Conservation (phyloP, 2,888 invertebrate species). For the Disparrhopalites patrizii region DNA sequence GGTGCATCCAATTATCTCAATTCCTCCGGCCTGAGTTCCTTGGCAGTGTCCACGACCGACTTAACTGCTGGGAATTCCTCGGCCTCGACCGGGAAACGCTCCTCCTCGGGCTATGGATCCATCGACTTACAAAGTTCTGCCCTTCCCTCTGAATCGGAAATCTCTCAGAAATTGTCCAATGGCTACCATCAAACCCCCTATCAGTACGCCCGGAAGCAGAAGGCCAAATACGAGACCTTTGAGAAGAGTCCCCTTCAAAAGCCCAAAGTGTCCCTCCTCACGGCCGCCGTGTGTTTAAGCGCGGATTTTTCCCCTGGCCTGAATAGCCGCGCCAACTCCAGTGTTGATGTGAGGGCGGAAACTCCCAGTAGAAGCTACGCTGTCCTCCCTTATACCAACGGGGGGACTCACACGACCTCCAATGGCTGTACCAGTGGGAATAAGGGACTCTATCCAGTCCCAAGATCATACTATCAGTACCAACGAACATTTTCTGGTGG, state of each 20-base stretch:
- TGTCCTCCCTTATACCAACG: background rate
- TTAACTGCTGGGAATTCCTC: background rate
- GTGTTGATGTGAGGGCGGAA: constrained; percentile 9
- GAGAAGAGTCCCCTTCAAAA: background rate
- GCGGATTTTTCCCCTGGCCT: constrained; percentile 4
- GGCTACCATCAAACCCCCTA: background rate
- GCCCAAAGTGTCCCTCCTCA: constrained; percentile 12
- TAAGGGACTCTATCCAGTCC: background rate
- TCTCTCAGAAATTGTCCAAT: background rate
- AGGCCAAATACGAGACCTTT: background rate
- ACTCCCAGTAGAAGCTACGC: background rate
- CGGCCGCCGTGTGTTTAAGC: constrained; percentile 17
- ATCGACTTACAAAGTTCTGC: constrained; percentile 29
- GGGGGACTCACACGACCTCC: background rate
- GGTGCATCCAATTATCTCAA: background rate
- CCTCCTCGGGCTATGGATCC: constrained; percentile 32
- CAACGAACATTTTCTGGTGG: constrained; percentile 31
- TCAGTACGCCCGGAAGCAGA: background rate
- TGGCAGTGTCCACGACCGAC: constrained; percentile 16
- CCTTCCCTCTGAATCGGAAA: background rate
- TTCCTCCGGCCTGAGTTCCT: constrained; percentile 13
- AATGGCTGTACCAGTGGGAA: background rate
- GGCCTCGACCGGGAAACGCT: background rate
- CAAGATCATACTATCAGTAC: constrained; percentile 23
- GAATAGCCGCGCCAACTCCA: constrained; percentile 12